A percentile compares a stretch with the other conserved stretches of the same genome.
Evolutionary conservation across 2,888 invertebrate species (phyloP).

Genomic region (Germaria angustata): DNA sequence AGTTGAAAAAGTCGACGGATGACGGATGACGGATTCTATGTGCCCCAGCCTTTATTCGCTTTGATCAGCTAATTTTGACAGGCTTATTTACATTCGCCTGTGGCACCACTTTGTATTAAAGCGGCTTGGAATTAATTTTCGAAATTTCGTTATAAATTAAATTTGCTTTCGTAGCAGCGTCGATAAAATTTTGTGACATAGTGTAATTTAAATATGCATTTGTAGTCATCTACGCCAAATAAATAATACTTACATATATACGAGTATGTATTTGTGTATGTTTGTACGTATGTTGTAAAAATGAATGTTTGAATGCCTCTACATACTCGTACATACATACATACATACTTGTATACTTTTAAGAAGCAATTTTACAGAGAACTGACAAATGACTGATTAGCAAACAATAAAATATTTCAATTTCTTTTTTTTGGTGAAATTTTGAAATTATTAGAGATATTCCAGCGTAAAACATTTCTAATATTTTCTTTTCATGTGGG

Average conservation of each 20-base stretch:
- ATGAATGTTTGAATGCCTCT: not conserved
- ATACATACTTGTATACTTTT: no score
- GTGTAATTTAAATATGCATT: not conserved
- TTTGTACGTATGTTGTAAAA: not conserved
- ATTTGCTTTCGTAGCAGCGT: not conserved
- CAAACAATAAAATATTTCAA: not conserved
- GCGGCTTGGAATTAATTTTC: no score
- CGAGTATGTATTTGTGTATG: no score
- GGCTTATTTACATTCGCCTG: no score
- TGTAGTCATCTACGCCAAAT: not conserved
- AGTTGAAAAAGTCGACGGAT: no score
- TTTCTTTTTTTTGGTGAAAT: constrained; percentile 14
- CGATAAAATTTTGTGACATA: not conserved
- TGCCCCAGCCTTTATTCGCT: no score
- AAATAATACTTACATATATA: not conserved
- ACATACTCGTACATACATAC: no score
- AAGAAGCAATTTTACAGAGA: not conserved
- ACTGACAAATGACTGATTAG: constrained; percentile 11
- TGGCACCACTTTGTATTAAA: no score
- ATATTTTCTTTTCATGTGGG: constrained; percentile 34
- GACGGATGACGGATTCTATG: no score
- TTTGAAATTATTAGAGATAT: not conserved
- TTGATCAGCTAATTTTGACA: no score
- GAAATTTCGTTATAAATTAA: no score
- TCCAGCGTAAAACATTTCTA: constrained; percentile 2